These are phyloP conservation scores for Strix uralensis DNA, from an alignment of 2,113 vertebrate species.

Conservation along the genomic window DNA sequence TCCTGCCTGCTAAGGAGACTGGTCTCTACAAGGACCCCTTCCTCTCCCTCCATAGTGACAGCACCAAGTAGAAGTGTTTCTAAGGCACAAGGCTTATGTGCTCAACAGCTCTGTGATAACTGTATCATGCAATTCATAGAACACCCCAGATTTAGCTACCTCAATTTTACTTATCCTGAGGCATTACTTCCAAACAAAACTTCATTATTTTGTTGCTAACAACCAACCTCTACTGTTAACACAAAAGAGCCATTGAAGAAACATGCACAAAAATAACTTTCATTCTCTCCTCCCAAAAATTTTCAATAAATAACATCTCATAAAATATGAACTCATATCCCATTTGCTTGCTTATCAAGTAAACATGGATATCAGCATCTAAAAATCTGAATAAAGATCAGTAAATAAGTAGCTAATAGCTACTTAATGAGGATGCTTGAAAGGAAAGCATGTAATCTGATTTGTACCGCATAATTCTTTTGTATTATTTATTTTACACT, in stretches of 20 bases:
- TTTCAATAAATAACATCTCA: neutral
- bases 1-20: neutral
- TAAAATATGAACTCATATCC: constrained; percentile 17
- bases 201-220: neutral
- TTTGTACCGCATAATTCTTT: constrained; percentile 36
- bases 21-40: neutral
- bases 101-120: neutral
- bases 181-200: neutral
- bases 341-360: neutral
- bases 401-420: constrained; percentile 1
- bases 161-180: neutral
- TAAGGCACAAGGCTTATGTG: neutral
- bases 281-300: neutral
- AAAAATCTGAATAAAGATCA: neutral
- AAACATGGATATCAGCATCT: neutral
- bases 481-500: constrained; percentile 39
- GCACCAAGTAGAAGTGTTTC: neutral
- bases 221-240: neutral
- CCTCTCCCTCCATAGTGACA: neutral
- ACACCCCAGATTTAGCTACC: neutral
- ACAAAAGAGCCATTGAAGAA: neutral
- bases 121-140: neutral
- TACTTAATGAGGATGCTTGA: neutral
- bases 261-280: neutral
- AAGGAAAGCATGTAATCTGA: constrained; percentile 19